phyloP scores from a whole-genome alignment of 2,113 vertebrate species.

The Epinephelus fuscoguttatus region DNA sequence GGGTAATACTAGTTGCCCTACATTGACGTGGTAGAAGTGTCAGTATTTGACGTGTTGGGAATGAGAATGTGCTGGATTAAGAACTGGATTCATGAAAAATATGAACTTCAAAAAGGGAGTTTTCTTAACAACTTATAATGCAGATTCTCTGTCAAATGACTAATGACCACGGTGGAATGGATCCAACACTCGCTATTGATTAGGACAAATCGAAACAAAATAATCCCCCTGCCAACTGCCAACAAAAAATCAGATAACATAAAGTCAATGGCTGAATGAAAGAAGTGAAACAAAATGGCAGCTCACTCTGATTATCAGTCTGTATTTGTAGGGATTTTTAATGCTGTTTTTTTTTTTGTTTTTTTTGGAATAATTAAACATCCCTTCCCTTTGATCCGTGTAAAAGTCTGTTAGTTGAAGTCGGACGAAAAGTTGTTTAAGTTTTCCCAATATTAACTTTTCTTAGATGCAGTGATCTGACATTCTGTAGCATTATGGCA shows the following conservation, averaged over 20 bases:
- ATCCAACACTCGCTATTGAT: background rate
- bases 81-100: no score
- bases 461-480: slow-evolving; percentile 1
- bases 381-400: background rate
- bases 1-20: no score
- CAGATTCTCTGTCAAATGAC: background rate
- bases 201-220: background rate
- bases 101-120: no score
- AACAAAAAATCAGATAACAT: background rate
- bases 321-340: background rate
- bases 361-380: background rate
- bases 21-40: no score
- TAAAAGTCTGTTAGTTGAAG: background rate
- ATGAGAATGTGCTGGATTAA: no score
- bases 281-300: background rate
- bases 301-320: background rate
- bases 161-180: background rate
- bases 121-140: background rate
- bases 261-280: background rate
- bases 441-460: background rate
- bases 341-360: background rate
- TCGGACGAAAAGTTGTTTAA: background rate
- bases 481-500: background rate
- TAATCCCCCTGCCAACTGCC: background rate
- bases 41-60: no score